Evolutionary conservation across 2,797 vertebrate species (phyloP).

Genomic region (Pseudocheirus occidentalis): DNA sequence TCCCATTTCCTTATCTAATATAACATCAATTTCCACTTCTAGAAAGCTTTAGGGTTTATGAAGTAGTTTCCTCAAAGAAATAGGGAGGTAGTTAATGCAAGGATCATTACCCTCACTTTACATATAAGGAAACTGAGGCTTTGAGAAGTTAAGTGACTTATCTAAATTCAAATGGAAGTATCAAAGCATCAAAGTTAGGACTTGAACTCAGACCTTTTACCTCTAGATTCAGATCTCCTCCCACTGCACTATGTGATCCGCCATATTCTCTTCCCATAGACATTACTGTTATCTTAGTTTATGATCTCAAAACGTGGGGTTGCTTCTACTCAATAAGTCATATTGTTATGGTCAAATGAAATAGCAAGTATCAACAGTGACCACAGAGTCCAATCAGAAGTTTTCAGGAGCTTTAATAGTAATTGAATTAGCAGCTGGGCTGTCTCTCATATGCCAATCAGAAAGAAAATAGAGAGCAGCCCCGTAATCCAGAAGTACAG

Average conservation of each 20-base stretch:
- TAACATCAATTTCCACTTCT: neutral
- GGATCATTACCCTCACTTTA: neutral
- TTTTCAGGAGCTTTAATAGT: no score
- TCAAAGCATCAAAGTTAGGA: neutral
- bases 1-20: neutral
- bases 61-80: neutral
- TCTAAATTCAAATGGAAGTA: neutral
- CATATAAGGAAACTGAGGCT: neutral
- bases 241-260: neutral
- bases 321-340: neutral
- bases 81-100: neutral
- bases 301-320: neutral
- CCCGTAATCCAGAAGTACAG: no score
- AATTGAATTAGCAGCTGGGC: no score
- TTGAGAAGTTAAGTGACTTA: neutral
- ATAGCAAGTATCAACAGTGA: no score
- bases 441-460: no score
- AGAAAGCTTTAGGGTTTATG: neutral
- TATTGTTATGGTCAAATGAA: no score
- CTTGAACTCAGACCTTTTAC: neutral
- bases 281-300: neutral
- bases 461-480: no score
- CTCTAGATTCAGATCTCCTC: neutral
- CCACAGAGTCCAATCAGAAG: no score
- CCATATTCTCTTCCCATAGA: neutral